Evolutionary conservation across 1,140 invertebrate species (phyloP), one percentile per base, ranked within the genome.

Genomic region (Drosophila punjabiensis): DNA sequence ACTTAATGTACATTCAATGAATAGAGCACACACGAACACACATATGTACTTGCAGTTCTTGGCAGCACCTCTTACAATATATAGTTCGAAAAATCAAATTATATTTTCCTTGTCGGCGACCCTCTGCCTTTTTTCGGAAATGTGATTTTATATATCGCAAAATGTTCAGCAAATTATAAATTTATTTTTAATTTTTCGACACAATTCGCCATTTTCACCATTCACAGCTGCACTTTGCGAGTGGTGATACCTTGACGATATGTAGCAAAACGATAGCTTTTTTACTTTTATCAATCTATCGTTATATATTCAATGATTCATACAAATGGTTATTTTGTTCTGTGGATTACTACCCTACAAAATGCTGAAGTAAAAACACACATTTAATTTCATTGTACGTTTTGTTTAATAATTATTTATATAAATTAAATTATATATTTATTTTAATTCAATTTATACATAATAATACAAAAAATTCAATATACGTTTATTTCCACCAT

Each of bases 121-220:
- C 14, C 47, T 76, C 43, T 59, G 32, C 47, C 48, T 69, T 64
- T 35, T 35, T 56, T 48, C 18, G 24, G 7, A 35, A 50, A 39
- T 74, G 60, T 76, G 47, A 28, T 39, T 28, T 39, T 8, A 58
- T 78, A 45, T 58, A 37, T 63, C 18, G 24, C 28, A 67, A 68
- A 39, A 41, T 50, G 18, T 37, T 28, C 13, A 24, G 16, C 28
- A 56, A 56, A 30, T 58, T 71, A 70, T n/a, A 18, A 39, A 33
- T 32, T 47, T 37, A 56, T 47, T 9, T 8, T 56, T 10, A 43
- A 24, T 70, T 33, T 35, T 43, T 28, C 35, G 67, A 69, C 45
- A 79, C 69, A 66, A 53, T 63, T 80, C 81, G 81, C 76, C 76
- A 84, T 83, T 83, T 83, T 83, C 35, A 66, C 35, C 65, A 56